A percentile compares a stretch with the other conserved stretches of the same genome.
These are phyloP conservation scores for Lytechinus pictus DNA, from an alignment of 35 echinoderm and acorn worm genomes.

Conservation along the genomic window DNA sequence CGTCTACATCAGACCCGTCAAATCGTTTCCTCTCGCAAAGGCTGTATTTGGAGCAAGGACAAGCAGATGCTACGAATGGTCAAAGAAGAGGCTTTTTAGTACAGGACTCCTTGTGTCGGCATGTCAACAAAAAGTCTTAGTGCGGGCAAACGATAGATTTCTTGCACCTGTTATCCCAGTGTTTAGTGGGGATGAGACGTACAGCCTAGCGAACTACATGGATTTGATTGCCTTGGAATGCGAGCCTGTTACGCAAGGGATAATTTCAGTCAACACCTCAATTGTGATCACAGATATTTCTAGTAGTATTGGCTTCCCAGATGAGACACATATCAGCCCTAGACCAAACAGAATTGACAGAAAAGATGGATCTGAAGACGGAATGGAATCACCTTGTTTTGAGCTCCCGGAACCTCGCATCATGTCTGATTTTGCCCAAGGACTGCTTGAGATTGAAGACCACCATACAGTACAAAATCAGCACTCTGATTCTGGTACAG, in stretches of 20 bases:
- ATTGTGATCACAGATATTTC: conserved; percentile 88
- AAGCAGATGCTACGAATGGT: conserved; percentile 86
- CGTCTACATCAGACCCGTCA: conserved; percentile 85
- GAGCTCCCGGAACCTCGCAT: conserved; percentile 51
- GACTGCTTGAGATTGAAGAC: not conserved
- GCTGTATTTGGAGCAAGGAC: conserved; percentile 97
- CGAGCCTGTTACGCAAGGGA: conserved; percentile 90
- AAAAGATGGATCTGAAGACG: not conserved
- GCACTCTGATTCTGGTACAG: not conserved
- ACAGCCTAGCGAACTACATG: conserved; percentile 76
- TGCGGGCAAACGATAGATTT: conserved; percentile 75
- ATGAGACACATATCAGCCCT: not conserved
- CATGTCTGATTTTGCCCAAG: conserved; percentile 53
- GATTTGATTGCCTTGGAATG: conserved; percentile 89
- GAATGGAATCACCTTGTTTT: not conserved
- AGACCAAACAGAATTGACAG: not conserved
- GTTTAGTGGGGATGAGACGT: conserved; percentile 84
- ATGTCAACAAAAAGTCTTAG: conserved; percentile 94
- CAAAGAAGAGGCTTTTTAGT: conserved; percentile 88
- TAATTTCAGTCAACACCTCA: conserved; percentile 92
- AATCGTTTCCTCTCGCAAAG: conserved; percentile 92
- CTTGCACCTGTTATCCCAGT: conserved; percentile 91
- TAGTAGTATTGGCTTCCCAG: not conserved
- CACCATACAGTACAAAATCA: not conserved
- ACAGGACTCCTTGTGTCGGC: conserved; percentile 91